Evolutionary conservation across 1,140 invertebrate genomes (phyloP).

Genomic region (Tigriopus japonicus): DNA sequence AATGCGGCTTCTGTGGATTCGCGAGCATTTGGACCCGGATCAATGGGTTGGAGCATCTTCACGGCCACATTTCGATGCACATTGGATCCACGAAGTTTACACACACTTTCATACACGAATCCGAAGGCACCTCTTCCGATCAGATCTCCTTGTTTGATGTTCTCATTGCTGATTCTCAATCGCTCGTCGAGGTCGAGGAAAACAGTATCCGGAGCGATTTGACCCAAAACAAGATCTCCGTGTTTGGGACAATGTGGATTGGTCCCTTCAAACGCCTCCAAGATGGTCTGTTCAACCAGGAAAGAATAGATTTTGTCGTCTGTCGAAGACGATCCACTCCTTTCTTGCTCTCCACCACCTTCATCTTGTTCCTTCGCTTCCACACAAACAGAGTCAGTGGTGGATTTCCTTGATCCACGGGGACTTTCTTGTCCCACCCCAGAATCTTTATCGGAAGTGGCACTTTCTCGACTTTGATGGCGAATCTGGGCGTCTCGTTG

Average conservation of each 20-base stretch:
- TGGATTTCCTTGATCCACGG: not conserved
- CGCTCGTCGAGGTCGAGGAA: constrained; percentile 69
- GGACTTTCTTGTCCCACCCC: constrained; percentile 49
- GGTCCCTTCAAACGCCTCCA: constrained; percentile 53
- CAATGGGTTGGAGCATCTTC: constrained; percentile 85
- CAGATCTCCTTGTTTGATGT: constrained; percentile 52
- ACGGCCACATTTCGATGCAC: constrained; percentile 55
- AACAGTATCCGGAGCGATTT: constrained; percentile 64
- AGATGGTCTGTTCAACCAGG: constrained; percentile 83
- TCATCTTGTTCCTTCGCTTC: constrained; percentile 8
- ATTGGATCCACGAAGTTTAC: constrained; percentile 36
- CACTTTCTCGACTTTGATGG: not conserved
- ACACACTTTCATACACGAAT: constrained; percentile 72
- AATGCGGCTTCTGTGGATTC: constrained; percentile 53
- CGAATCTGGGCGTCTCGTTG: not conserved
- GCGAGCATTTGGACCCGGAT: constrained; percentile 55
- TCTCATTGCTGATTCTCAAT: constrained; percentile 53
- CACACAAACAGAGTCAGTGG: not conserved
- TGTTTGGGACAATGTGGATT: constrained; percentile 50
- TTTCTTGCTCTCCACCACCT: constrained; percentile 2
- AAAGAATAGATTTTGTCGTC: constrained; percentile 29
- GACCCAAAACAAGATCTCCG: constrained; percentile 43
- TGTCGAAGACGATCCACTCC: not conserved
- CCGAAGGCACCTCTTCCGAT: constrained; percentile 93
- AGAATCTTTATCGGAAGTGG: constrained; percentile 49